Base-by-base conservation (phyloP, 2,113 vertebrate genomes). In the Promerops cafer region DNA sequence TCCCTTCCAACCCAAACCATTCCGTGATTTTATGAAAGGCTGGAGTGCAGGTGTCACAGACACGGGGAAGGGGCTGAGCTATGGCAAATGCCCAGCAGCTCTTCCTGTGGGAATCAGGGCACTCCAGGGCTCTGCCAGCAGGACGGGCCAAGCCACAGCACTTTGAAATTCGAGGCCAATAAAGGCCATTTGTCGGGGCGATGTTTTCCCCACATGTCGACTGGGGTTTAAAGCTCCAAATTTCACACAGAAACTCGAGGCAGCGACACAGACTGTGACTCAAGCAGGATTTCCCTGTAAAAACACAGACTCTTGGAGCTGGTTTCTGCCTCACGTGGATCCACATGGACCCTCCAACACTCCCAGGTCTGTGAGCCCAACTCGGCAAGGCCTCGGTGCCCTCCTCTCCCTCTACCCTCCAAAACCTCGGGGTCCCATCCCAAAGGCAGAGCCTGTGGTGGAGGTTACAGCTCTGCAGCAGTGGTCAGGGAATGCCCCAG, bases 81-180 rank as follows among this genome's bases (percentile, higher is more conserved):
- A 18, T 63, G 78, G 89, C 53, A 75, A 79, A 77, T 1, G 26
- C 76, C 3, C 1, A 81, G 53, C 2, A 20, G 69, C 61, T 66
- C 31, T 35, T 76, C 70, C 60, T 33, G 50, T 15, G 72, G 68
- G 83, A 86, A 80, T 16, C 4, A 1, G 37, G 68, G 50, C 70
- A 49, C 65, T 56, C 22, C 8, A 33, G 74, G 63, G 63, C 44
- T 33, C 37, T 10, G 23, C 44, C 61, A 40, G 49, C 42, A 50
- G 79, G 42, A 61, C 0, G 1, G 31, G 35, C 49, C 42, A 23
- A 63, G 42, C 50, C 71, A 35, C 40, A 30, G 28, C 42, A 44
- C 80, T 92, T 91, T 95, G 93, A 94, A 93, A 92, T 40, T 37
- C 0, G 76, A 97, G 81, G 89, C 94, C 93, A 75, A 69, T 84